Percentiles rank a stretch among this genome's conserved stretches.
phyloP scores from a whole-genome alignment of 2,797 vertebrate genomes.

The Diceros bicornis region DNA sequence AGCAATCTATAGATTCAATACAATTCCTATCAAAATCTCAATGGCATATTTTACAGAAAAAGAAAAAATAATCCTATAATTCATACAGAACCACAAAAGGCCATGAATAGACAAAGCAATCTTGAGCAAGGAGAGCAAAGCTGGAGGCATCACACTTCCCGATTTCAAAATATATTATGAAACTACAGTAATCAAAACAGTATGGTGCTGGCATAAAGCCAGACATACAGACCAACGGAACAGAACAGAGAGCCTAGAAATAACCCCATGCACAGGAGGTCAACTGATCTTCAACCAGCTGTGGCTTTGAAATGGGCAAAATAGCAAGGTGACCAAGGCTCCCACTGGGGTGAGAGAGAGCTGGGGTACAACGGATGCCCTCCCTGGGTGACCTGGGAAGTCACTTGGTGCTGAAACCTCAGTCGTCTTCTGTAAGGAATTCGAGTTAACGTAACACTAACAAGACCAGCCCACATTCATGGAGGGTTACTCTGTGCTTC shows the following conservation, averaged over 20 bases:
- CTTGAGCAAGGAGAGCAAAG: too few relatives aligned
- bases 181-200: too few relatives aligned
- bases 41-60: too few relatives aligned
- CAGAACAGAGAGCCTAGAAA: neutral
- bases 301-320: neutral
- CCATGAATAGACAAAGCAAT: too few relatives aligned
- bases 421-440: neutral
- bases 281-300: neutral
- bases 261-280: accelerated
- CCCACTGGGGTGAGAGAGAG: neutral
- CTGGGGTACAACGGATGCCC: neutral
- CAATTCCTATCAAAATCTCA: too few relatives aligned
- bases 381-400: neutral
- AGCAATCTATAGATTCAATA: too few relatives aligned
- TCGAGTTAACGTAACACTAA: neutral
- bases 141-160: too few relatives aligned
- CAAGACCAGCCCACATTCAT: neutral
- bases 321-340: neutral
- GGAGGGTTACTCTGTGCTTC: neutral
- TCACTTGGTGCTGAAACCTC: neutral
- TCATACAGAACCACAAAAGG: too few relatives aligned
- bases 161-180: too few relatives aligned
- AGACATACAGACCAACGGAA: neutral
- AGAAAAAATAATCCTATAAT: too few relatives aligned
- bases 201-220: neutral